Conservation (phyloP, 2,797 vertebrate genomes). For the Takifugu ocellatus region DNA sequence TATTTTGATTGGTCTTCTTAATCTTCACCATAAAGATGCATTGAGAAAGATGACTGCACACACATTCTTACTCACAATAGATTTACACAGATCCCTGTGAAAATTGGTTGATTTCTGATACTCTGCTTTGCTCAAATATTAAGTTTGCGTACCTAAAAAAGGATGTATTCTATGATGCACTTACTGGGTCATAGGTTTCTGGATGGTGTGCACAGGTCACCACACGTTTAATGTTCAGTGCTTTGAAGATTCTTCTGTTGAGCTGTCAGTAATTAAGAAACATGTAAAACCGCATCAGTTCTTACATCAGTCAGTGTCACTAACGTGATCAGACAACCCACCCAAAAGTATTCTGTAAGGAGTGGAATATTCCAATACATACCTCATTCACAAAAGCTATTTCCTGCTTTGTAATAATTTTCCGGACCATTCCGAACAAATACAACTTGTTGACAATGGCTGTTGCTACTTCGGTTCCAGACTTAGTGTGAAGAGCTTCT, state of each 20-base stretch:
- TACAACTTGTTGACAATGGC: background rate
- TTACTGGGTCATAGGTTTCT: background rate
- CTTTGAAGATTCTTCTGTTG: background rate
- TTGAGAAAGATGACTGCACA: background rate
- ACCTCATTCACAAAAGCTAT: background rate
- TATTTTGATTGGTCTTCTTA: background rate
- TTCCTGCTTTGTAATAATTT: background rate
- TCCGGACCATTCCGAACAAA: conserved; percentile 4
- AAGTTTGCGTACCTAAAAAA: background rate
- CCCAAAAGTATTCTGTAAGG: background rate
- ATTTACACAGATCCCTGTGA: background rate
- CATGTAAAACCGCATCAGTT: background rate
- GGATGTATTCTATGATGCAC: background rate
- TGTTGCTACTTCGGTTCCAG: background rate
- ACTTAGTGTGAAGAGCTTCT: background rate
- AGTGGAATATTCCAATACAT: background rate
- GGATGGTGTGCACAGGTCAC: background rate
- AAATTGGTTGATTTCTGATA: too few species aligned
- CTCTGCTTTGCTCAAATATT: too few species aligned
- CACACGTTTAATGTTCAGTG: background rate
- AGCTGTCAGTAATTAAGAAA: background rate
- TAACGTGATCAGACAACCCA: background rate
- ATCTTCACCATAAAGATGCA: background rate
- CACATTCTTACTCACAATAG: background rate
- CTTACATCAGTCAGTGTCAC: background rate